Evolutionary conservation across 2,113 vertebrate species (phyloP).

Genomic region (Chamaetylas fuelleborni): DNA sequence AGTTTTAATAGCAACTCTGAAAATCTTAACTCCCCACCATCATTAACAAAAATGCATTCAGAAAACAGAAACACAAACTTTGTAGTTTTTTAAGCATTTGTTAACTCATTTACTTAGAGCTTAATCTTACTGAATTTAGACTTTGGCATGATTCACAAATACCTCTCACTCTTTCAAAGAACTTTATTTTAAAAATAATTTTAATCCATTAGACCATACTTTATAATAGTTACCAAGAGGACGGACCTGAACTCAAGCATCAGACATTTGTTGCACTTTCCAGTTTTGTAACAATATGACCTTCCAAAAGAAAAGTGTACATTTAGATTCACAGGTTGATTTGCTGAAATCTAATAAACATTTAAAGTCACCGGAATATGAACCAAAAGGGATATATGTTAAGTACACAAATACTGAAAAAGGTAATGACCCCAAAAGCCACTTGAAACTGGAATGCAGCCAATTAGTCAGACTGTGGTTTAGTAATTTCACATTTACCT

Average conservation of each 20-base stretch:
- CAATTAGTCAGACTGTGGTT: constrained; percentile 66
- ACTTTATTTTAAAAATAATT: constrained; percentile 73
- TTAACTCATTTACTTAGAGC: neutral
- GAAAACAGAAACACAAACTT: neutral
- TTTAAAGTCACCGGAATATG: constrained; percentile 73
- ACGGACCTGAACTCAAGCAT: constrained; percentile 73
- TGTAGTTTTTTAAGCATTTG: neutral
- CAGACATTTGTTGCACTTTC: constrained; percentile 75
- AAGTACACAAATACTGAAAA: constrained; percentile 75
- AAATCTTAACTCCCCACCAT: neutral
- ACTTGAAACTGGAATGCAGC: constrained; percentile 68
- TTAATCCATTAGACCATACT: constrained; percentile 67
- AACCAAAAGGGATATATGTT: constrained; percentile 75
- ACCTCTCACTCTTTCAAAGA: constrained; percentile 68
- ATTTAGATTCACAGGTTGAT: constrained; percentile 80
- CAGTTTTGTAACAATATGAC: constrained; percentile 75
- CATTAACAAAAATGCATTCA: neutral
- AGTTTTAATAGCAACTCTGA: neutral
- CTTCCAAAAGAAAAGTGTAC: constrained; percentile 78
- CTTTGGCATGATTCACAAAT: constrained; percentile 58
- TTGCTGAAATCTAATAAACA: constrained; percentile 75
- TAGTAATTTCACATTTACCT: constrained; percentile 72
- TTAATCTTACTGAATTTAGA: neutral
- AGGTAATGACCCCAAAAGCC: constrained; percentile 64
- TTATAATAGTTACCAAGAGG: constrained; percentile 66